phyloP scores from a whole-genome alignment of 1,140 invertebrate genomes.

The Heliconius melpomene region DNA sequence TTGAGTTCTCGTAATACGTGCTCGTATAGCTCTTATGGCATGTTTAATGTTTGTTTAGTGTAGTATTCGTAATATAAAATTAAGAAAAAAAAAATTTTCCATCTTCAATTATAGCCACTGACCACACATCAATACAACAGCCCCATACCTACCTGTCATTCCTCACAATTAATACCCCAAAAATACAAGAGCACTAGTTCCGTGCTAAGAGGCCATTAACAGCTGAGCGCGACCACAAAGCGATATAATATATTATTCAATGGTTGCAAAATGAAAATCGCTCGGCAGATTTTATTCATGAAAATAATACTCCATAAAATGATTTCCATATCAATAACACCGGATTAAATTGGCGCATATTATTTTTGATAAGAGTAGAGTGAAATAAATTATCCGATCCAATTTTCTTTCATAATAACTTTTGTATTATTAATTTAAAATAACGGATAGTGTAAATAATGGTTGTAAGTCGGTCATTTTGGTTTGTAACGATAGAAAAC shows the following conservation, averaged over 20 bases:
- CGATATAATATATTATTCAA: conserved; percentile 55
- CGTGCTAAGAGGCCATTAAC: conserved; percentile 49
- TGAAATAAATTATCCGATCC: conserved; percentile 24
- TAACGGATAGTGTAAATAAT: not conserved
- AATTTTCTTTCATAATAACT: conserved; percentile 29
- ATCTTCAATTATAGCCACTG: not conserved
- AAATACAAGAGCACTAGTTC: conserved; percentile 31
- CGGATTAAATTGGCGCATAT: conserved; percentile 39
- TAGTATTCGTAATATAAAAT: too few species aligned
- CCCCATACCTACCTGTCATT: not conserved
- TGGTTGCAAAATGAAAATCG: conserved; percentile 53
- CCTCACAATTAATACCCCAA: conserved; percentile 19
- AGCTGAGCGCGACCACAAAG: conserved; percentile 43
- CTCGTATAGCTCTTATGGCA: too few species aligned
- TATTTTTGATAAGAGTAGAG: conserved; percentile 35
- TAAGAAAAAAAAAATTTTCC: too few species aligned
- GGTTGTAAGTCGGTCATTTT: not conserved
- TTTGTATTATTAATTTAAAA: conserved; percentile 20
- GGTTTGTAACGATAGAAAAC: not conserved
- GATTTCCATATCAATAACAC: conserved; percentile 51
- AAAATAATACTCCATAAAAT: conserved; percentile 51
- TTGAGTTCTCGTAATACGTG: too few species aligned
- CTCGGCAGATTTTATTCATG: conserved; percentile 50
- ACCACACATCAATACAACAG: not conserved
- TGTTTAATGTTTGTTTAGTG: too few species aligned